Evolutionary conservation across 2,797 vertebrate species (phyloP), one percentile per base, ranked within the genome.

Genomic region (Phylloscopus collybita): DNA sequence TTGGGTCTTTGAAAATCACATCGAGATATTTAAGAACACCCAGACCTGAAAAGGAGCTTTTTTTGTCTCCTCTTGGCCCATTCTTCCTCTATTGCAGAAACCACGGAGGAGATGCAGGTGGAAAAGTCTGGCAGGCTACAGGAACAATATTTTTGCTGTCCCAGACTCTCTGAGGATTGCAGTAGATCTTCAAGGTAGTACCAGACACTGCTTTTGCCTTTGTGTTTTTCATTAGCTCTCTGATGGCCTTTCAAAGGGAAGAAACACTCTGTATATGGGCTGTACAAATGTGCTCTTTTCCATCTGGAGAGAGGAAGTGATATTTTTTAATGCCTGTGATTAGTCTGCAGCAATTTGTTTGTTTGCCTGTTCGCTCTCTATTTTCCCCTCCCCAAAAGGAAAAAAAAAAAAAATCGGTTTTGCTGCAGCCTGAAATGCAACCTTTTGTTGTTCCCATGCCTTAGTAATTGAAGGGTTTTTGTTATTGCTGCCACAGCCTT

Each of bases 271-370:
- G 78, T 44, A 73, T 76, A 81, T 53, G 51, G 66, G 70, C 80
- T 73, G 62, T 53, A 66, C 78, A 88, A 95, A 80, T 23, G 29
- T 17, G 2, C 82, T n/a, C 61, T 91, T 86, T 86, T 73, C 95
- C 94, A 92, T 90, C 92, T 95, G 94, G 94, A 95, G 86, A 19
- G 82, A 66, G 88, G 72, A 79, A 89, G 16, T 16, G 29, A 60
- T 86, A 6, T 51, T 85, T 92, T 82, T 93, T 91, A n/a, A 92
- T 74, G 78, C 19, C 67, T 67, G 60, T 62, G 86, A 94, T 95
- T 92, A 89, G 71, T 49, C 90, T 57, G 84, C 3, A 2, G 65
- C 87, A 82, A 96, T 96, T 86, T 80, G 61, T 78, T 96, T 96
- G 73, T 91, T 91, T 67, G 61, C 75, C 84, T 73, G 18, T 32